These are phyloP conservation scores for Linurgus olivaceus DNA, from an alignment of 2,797 vertebrate genomes.

Conservation along the genomic window DNA sequence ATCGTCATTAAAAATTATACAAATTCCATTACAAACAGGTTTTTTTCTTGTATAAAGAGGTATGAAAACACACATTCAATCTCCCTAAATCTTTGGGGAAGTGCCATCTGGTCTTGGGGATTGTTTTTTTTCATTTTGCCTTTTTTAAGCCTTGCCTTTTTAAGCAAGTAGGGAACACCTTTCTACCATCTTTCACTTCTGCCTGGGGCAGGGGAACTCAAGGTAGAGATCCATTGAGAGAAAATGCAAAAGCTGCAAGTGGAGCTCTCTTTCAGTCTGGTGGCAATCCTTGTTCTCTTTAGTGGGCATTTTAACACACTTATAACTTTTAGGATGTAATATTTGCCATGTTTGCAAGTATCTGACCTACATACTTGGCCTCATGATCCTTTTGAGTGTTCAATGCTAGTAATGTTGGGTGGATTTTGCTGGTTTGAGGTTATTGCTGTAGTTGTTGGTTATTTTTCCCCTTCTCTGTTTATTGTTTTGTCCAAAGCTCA, in stretches of 20 bases:
- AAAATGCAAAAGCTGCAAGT: not conserved
- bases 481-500: not conserved
- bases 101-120: not conserved
- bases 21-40: not conserved
- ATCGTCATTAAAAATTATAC: not conserved
- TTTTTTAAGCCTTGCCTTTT: not conserved
- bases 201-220: not conserved
- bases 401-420: not conserved
- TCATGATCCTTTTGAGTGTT: not conserved
- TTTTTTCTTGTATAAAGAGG: not conserved
- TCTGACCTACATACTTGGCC: not conserved
- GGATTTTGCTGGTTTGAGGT: not conserved
- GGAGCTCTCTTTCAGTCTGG: not conserved
- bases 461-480: not conserved
- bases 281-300: not conserved
- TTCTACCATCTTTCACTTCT: not conserved
- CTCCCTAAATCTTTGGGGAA: not conserved
- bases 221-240: not conserved
- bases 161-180: not conserved
- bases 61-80: not conserved
- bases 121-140: not conserved
- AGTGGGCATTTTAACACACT: not conserved
- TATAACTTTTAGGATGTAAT: not conserved
- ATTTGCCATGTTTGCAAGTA: not conserved
- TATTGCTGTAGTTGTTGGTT: not conserved